Evolutionary conservation across 2,113 vertebrate species (phyloP).

Genomic region (Pelecanus crispus): DNA sequence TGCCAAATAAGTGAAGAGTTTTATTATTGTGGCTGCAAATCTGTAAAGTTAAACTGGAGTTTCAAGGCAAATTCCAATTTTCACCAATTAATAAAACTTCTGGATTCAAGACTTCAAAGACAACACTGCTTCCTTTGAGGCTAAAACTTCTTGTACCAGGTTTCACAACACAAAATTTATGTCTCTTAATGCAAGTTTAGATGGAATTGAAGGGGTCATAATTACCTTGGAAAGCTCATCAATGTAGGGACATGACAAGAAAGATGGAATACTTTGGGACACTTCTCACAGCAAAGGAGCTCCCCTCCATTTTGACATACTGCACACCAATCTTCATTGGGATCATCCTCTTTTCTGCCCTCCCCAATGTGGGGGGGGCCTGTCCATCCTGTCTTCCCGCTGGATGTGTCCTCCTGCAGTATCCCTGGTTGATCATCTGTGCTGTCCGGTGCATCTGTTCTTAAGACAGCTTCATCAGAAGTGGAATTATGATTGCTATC

Average conservation of each 20-base stretch:
- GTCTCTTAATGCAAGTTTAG: background rate
- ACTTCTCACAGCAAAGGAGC: slow-evolving; percentile 81
- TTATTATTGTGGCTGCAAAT: background rate
- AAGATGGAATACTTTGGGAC: slow-evolving; percentile 83
- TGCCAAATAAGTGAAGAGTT: background rate
- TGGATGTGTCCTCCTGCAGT: slow-evolving; percentile 35
- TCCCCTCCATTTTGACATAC: slow-evolving; percentile 84
- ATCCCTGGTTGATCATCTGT: slow-evolving; percentile 73
- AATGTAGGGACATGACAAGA: slow-evolving; percentile 79
- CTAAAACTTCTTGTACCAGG: background rate
- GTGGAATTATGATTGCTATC: slow-evolving; percentile 60
- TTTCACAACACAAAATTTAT: background rate
- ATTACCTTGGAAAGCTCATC: slow-evolving; percentile 80
- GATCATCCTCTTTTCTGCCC: slow-evolving; percentile 79
- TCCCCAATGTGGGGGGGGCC: slow-evolving; percentile 54
- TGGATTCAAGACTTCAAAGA: background rate
- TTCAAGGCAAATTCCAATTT: background rate
- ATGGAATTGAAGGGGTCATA: background rate
- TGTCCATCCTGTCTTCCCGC: slow-evolving; percentile 65
- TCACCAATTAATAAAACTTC: background rate
- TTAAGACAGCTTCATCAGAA: slow-evolving; percentile 53
- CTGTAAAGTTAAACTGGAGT: background rate
- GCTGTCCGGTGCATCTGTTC: slow-evolving; percentile 78
- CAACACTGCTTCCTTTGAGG: background rate
- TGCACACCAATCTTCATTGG: slow-evolving; percentile 85